Evolutionary conservation across 2,797 vertebrate genomes (phyloP).

Genomic region (Eleutherodactylus coqui): DNA sequence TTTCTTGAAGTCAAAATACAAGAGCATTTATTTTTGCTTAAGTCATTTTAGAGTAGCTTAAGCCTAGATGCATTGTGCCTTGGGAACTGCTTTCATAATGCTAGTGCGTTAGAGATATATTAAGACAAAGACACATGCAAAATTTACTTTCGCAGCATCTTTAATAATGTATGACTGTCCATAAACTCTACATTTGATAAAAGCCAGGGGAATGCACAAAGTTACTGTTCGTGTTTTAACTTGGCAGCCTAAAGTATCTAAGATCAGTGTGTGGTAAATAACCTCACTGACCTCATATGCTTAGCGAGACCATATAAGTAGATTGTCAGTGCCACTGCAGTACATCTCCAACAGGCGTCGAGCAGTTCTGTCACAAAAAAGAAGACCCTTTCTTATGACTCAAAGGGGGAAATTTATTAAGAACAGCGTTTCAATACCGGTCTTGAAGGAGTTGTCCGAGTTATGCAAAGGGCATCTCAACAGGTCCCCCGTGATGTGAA

Average conservation of each 20-base stretch:
- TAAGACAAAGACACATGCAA: conserved; percentile 20
- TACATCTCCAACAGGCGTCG: background rate
- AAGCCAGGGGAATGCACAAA: conserved; percentile 36
- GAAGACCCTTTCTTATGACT: background rate
- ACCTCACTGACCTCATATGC: conserved; percentile 6
- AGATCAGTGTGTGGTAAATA: background rate
- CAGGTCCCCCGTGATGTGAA: too few relatives aligned
- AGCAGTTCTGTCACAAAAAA: background rate
- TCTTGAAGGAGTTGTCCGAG: too few relatives aligned
- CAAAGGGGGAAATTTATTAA: too few relatives aligned
- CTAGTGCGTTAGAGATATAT: conserved; percentile 23
- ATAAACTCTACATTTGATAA: conserved; percentile 25
- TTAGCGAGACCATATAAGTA: background rate
- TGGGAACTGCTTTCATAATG: conserved; percentile 25
- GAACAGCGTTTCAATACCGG: too few relatives aligned
- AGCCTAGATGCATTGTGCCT: conserved; percentile 11
- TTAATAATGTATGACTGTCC: conserved; percentile 51
- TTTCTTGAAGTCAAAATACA: background rate
- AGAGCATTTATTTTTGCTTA: conserved; percentile 7
- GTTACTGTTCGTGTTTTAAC: conserved; percentile 25
- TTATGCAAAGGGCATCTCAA: too few relatives aligned
- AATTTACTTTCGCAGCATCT: conserved; percentile 29
- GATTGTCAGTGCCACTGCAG: background rate
- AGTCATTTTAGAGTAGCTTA: conserved; percentile 38
- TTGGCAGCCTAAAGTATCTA: conserved; percentile 19